Base-by-base conservation (phyloP, 2,888 invertebrate genomes). In the Catocala nupta region DNA sequence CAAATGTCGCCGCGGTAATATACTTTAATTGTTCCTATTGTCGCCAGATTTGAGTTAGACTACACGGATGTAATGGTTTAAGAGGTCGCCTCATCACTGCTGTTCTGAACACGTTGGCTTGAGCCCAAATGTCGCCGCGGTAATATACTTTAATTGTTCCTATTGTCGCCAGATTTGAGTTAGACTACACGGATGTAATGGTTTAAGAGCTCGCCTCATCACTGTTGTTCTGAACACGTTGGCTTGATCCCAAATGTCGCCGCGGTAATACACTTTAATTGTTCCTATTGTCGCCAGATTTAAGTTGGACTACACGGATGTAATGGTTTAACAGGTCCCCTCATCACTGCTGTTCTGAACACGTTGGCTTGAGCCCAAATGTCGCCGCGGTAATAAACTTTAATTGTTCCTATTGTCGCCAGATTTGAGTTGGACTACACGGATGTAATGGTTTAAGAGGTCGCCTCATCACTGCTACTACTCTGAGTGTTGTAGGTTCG, bases 61-160 rank as follows among this genome's bases (percentile, higher is more conserved):
- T n/a, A n/a, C n/a, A n/a, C n/a, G n/a, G n/a, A n/a, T n/a, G n/a
- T n/a, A n/a, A n/a, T n/a, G n/a, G n/a, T n/a, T n/a, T n/a, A n/a
- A n/a, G n/a, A n/a, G n/a, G n/a, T n/a, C n/a, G n/a, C n/a, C n/a
- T n/a, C n/a, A n/a, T n/a, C n/a, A n/a, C n/a, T n/a, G n/a, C n/a
- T 36, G 11, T 42, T 47, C 45, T 36, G 63, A 56, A 59, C 48
- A 65, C 13, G 10, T 63, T 56, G 43, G 36, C 52, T 34, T 45
- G 45, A 54, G 34, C 12, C 57, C 52, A 55, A 61, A 55, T 48
- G 55, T 44, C 34, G 16, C 13, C 39, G 44, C 45, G 25, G 13
- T 16, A 56, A 62, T 51, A 66, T 59, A 63, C 54, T 71, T 67
- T 63, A 64, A 72, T 65, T 13, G 55, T 44, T 60, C 9, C 33